phyloP scores from a whole-genome alignment of 2,797 vertebrate genomes.

The Anguilla obscura region DNA sequence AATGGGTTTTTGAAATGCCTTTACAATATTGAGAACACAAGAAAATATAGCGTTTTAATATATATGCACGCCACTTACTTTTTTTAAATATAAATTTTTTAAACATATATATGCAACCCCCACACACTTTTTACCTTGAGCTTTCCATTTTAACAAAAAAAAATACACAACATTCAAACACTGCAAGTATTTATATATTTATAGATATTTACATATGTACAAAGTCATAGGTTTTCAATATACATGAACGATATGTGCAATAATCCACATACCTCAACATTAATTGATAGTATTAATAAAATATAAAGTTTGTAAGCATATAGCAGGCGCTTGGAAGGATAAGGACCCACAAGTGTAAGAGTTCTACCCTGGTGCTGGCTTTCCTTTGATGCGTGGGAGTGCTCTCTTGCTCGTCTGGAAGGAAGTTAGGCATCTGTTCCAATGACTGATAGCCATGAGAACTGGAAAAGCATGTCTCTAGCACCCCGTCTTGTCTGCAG shows the following conservation, averaged over 20 bases:
- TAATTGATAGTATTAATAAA: slow-evolving; percentile 38
- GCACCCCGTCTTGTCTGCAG: not conserved
- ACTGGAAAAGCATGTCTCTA: not conserved
- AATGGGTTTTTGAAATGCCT: slow-evolving; percentile 48
- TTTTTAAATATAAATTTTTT: not conserved
- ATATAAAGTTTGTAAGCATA: slow-evolving; percentile 39
- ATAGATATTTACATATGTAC: slow-evolving; percentile 53
- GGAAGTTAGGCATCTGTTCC: not conserved
- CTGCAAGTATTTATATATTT: slow-evolving; percentile 60
- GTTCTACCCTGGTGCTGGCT: slow-evolving; percentile 11
- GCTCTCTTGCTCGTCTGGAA: slow-evolving; percentile 6
- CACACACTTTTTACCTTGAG: slow-evolving; percentile 44
- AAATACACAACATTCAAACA: slow-evolving; percentile 55
- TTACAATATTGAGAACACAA: slow-evolving; percentile 56
- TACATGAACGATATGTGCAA: slow-evolving; percentile 36
- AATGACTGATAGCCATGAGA: not conserved
- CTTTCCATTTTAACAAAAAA: slow-evolving; percentile 57
- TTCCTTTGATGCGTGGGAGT: not conserved
- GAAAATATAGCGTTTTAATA: slow-evolving; percentile 52
- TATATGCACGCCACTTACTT: slow-evolving; percentile 43
- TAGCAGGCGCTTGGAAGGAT: slow-evolving; percentile 36
- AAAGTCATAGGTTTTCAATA: slow-evolving; percentile 39
- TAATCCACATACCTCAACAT: slow-evolving; percentile 35
- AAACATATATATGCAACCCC: slow-evolving; percentile 41
- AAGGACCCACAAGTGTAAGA: slow-evolving; percentile 26